Evolutionary conservation across 2,797 vertebrate species (phyloP).

Genomic region (Poecilia picta): DNA sequence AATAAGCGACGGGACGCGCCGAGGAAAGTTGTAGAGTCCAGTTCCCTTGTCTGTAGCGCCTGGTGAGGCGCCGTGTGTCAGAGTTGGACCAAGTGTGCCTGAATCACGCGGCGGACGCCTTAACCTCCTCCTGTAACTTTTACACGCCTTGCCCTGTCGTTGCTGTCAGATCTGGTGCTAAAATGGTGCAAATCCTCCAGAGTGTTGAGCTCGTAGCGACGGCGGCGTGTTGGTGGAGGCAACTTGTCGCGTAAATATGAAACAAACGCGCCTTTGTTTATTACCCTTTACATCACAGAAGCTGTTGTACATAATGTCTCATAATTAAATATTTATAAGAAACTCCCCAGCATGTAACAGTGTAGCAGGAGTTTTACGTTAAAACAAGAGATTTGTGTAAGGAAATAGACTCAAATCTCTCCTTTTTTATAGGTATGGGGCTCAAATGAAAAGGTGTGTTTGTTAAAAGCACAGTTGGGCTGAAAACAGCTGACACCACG

Average conservation of each 20-base stretch:
- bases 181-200: conserved; percentile 13
- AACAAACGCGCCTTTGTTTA: not conserved
- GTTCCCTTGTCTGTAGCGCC: not conserved
- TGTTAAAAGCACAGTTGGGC: not conserved
- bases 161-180: conserved; percentile 19
- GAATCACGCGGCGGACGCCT: conserved; percentile 37
- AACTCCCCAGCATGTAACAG: not conserved
- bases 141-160: not conserved
- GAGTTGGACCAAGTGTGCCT: conserved; percentile 12
- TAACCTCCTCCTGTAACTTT: conserved; percentile 53
- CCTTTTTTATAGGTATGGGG: not conserved
- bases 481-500: conserved; percentile 4
- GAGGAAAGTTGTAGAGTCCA: not conserved
- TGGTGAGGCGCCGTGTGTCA: not conserved
- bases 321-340: conserved; percentile 2
- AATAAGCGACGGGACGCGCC: conserved; percentile 10
- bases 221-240: conserved; percentile 32
- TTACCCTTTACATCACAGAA: not conserved
- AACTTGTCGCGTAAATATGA: conserved; percentile 35
- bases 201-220: conserved; percentile 33
- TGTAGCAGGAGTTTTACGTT: not conserved
- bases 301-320: not conserved
- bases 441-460: not conserved
- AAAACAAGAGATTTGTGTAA: not conserved
- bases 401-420: not conserved